A percentile compares a stretch with the other conserved stretches of the same genome.
phyloP scores from a whole-genome alignment of 2,113 vertebrate species.

The Carassius carassius region DNA sequence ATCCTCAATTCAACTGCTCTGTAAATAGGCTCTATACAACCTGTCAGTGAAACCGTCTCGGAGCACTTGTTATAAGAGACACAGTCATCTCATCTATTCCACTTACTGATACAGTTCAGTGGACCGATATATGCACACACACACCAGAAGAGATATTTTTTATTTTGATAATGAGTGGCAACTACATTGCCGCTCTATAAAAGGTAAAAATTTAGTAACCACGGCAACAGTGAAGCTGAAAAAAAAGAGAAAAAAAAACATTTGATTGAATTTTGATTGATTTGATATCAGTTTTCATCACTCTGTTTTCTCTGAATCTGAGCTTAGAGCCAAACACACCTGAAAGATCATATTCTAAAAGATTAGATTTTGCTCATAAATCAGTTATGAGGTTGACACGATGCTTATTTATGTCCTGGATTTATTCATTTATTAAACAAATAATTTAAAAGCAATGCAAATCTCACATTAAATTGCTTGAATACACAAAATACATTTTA shows the following conservation, averaged over 20 bases:
- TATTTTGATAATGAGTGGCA: background rate
- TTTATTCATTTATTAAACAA: background rate
- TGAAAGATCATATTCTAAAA: background rate
- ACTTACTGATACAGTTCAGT: slow-evolving; percentile 46
- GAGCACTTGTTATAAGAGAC: slow-evolving; percentile 49
- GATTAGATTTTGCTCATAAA: background rate
- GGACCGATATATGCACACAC: slow-evolving; percentile 17
- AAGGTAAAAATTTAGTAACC: background rate
- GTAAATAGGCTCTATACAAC: slow-evolving; percentile 55
- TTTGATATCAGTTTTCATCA: background rate
- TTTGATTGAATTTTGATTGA: slow-evolving; percentile 1
- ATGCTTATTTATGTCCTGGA: background rate
- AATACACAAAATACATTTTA: background rate
- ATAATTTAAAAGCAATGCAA: background rate
- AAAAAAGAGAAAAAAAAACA: no score
- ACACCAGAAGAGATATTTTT: slow-evolving; percentile 24
- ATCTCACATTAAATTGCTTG: background rate
- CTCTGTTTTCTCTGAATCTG: background rate
- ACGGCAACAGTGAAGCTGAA: background rate
- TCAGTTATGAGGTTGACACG: background rate
- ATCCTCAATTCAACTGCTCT: slow-evolving; percentile 31
- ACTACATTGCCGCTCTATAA: background rate
- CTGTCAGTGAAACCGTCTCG: slow-evolving; percentile 35
- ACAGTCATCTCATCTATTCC: slow-evolving; percentile 44
- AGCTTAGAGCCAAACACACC: background rate